A percentile compares a stretch with the other conserved stretches of the same genome.
Evolutionary conservation across 2,113 vertebrate genomes (phyloP).

Genomic region (Numenius arquata): DNA sequence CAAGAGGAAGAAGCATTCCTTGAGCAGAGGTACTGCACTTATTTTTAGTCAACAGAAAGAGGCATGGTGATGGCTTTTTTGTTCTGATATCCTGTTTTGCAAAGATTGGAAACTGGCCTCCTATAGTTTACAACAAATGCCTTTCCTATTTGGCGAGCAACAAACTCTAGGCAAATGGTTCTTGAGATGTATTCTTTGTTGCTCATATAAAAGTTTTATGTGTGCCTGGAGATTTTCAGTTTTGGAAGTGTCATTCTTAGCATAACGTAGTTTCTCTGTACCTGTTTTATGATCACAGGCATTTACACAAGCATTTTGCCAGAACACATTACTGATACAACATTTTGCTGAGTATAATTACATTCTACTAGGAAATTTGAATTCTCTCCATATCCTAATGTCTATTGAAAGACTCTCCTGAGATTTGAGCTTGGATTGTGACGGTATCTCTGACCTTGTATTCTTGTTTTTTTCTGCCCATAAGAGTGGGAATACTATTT

Average conservation of each 20-base stretch:
- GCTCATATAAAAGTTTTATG: background rate
- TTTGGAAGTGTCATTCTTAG: background rate
- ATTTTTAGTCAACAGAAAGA: background rate
- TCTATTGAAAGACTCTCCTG: background rate
- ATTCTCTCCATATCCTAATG: background rate
- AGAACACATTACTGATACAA: background rate
- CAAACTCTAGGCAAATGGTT: background rate
- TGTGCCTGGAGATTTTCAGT: background rate
- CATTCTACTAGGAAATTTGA: slow-evolving; percentile 8
- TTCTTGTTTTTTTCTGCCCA: background rate
- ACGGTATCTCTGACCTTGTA: background rate
- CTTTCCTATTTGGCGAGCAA: background rate
- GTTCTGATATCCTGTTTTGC: background rate
- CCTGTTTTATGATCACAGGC: background rate
- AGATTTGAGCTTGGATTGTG: background rate
- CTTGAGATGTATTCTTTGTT: background rate
- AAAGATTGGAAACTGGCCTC: background rate
- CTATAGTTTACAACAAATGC: background rate
- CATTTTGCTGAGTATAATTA: slow-evolving; percentile 11
- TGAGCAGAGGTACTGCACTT: background rate
- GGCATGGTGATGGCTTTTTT: background rate
- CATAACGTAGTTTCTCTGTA: background rate
- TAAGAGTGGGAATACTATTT: background rate
- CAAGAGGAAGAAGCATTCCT: background rate
- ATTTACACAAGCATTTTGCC: background rate